phyloP scores from a whole-genome alignment of 2,797 vertebrate genomes.

The Melanotaenia nigrans region DNA sequence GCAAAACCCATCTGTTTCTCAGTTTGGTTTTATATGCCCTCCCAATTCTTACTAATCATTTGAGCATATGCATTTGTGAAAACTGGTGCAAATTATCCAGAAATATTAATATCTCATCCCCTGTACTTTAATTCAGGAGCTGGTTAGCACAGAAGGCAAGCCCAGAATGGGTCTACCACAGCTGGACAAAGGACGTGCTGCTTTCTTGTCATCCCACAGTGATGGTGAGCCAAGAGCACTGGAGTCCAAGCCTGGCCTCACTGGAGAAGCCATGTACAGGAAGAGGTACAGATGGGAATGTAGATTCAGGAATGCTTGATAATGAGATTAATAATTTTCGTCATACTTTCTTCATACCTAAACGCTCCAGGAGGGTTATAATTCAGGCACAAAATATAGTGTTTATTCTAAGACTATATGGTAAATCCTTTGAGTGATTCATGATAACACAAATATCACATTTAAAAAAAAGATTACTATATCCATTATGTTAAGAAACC shows the following conservation, averaged over 20 bases:
- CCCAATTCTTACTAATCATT: not conserved
- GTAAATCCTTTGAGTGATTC: too few species aligned
- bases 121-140: slow-evolving; percentile 82
- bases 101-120: slow-evolving; percentile 10
- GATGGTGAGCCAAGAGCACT: slow-evolving; percentile 60
- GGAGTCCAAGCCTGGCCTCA: slow-evolving; percentile 74
- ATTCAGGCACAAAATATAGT: too few species aligned
- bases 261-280: slow-evolving; percentile 81
- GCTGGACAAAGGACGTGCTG: slow-evolving; percentile 78
- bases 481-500: too few species aligned
- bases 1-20: not conserved
- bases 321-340: not conserved
- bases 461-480: too few species aligned
- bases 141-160: slow-evolving; percentile 85
- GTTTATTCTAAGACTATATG: too few species aligned
- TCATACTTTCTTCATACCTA: not conserved
- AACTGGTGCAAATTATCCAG: accelerated
- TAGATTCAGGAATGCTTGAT: not conserved
- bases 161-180: slow-evolving; percentile 68
- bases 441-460: too few species aligned
- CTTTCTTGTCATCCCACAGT: slow-evolving; percentile 76
- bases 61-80: not conserved
- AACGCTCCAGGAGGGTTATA: too few species aligned
- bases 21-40: not conserved
- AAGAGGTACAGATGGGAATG: slow-evolving; percentile 71